phyloP scores from a whole-genome alignment of 1,140 invertebrate genomes.

The Pseudomyrmex pallidus region DNA sequence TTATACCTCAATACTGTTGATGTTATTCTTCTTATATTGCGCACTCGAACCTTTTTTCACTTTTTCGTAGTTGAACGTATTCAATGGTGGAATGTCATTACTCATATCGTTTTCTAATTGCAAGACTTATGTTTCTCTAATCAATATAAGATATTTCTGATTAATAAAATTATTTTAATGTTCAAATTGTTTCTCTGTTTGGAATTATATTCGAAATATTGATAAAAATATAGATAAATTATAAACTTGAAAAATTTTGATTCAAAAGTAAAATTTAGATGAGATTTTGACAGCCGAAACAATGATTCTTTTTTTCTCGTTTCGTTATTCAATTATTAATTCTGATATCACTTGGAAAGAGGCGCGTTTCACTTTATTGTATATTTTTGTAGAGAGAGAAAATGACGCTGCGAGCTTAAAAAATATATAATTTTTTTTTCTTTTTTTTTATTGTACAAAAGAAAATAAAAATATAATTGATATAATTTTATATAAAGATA shows the following conservation, averaged over 20 bases:
- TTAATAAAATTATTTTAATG: conserved; percentile 1
- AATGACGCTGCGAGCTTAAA: no score
- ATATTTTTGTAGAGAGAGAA: no score
- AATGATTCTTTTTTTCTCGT: conserved; percentile 1
- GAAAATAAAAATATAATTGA: no score
- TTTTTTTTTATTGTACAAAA: no score
- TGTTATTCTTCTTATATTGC: conserved; percentile 51
- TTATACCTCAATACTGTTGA: conserved; percentile 58
- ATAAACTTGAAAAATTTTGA: conserved; percentile 46
- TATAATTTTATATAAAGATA: conserved; percentile 31
- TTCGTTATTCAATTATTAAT: conserved; percentile 56
- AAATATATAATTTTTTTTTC: no score
- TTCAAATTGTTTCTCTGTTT: neutral
- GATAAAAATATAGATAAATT: neutral
- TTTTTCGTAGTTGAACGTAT: conserved; percentile 50
- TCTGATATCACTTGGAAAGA: neutral
- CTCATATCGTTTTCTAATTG: conserved; percentile 61
- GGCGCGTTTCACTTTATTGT: neutral
- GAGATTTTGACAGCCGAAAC: conserved; percentile 50
- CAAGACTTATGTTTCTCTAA: neutral
- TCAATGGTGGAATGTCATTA: conserved; percentile 20
- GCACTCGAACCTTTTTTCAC: conserved; percentile 39
- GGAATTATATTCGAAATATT: conserved; percentile 8
- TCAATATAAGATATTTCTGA: neutral
- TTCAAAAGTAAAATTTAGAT: conserved; percentile 32